phyloP scores from a whole-genome alignment of 2,113 vertebrate genomes.

The Odocoileus virginianus region DNA sequence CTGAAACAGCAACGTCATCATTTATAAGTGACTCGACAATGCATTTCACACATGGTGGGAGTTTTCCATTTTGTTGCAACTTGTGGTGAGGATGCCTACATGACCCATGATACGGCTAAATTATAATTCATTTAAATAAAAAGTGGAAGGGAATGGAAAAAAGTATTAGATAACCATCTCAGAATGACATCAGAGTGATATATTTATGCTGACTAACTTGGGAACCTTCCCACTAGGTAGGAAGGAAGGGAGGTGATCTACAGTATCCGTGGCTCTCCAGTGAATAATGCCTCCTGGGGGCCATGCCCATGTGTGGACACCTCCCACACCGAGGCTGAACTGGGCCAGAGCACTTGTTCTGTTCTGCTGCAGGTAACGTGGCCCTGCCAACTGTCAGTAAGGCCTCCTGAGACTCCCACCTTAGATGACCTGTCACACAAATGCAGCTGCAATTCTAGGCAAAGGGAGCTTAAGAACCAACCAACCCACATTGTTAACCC shows the following conservation, averaged over 20 bases:
- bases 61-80: background rate
- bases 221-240: background rate
- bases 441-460: background rate
- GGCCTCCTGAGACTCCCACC: background rate
- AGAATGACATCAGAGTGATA: background rate
- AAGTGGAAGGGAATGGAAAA: background rate
- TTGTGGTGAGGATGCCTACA: background rate
- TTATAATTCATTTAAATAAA: background rate
- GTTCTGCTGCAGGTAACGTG: background rate
- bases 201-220: background rate
- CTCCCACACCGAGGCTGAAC: background rate
- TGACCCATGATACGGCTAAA: background rate
- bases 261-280: no score
- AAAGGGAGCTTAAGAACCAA: background rate
- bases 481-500: background rate
- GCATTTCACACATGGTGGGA: background rate
- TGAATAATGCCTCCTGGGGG: background rate
- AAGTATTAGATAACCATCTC: background rate
- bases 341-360: background rate
- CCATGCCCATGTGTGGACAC: background rate
- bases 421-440: background rate
- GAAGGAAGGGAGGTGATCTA: background rate
- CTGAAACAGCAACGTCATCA: slow-evolving; percentile 76
- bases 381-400: background rate
- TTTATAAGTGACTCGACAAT: background rate